Percentiles rank a stretch among this genome's conserved stretches.
These are phyloP conservation scores for Pseudomyrmex gracilis DNA, from an alignment of 1,140 invertebrate species.

Conservation along the genomic window DNA sequence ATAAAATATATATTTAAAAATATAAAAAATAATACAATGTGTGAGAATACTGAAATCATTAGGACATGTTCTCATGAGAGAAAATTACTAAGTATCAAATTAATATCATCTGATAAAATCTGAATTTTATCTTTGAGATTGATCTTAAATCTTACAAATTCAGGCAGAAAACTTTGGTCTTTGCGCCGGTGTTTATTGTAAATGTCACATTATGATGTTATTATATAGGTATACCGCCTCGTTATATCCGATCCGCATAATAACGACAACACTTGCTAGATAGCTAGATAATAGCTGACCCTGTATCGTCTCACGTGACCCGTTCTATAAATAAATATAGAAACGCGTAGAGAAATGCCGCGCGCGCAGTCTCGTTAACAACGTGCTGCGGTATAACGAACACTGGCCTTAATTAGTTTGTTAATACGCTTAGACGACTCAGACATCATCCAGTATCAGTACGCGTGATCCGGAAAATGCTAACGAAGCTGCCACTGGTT, in stretches of 20 bases:
- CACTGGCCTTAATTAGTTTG: slow-evolving; percentile 54
- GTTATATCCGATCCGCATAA: slow-evolving; percentile 21
- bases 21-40: too few species aligned
- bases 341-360: slow-evolving; percentile 30
- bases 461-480: neutral
- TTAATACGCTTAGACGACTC: slow-evolving; percentile 41
- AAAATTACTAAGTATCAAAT: too few species aligned
- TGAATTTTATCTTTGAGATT: neutral
- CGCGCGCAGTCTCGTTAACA: slow-evolving; percentile 37
- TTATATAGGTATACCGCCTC: slow-evolving; percentile 14
- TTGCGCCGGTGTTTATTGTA: neutral
- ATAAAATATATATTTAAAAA: too few species aligned
- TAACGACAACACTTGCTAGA: slow-evolving; percentile 11
- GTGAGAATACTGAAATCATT: too few species aligned
- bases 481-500: neutral
- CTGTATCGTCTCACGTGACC: slow-evolving; percentile 21
- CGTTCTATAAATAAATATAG: slow-evolving; percentile 60
- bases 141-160: neutral
- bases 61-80: too few species aligned
- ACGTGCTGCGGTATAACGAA: slow-evolving; percentile 22
- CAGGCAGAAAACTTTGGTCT: slow-evolving; percentile 3
- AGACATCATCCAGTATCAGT: neutral
- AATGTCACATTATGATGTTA: neutral
- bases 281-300: slow-evolving; percentile 20
- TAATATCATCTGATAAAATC: too few species aligned